Evolutionary conservation across 2,888 invertebrate species (phyloP).

Genomic region (Caenorhabditis sp.): DNA sequence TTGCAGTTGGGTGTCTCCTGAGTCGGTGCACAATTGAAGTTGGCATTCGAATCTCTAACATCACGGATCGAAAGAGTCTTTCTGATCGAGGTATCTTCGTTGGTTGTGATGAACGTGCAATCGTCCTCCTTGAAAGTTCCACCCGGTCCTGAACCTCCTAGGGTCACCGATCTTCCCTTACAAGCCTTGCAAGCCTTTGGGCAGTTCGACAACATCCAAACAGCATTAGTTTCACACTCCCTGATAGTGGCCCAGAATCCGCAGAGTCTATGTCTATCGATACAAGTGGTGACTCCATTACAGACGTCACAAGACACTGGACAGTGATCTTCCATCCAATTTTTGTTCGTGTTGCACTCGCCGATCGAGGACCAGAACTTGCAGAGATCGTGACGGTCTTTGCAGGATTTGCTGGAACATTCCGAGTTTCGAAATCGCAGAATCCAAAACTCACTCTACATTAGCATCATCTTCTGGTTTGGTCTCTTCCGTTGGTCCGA

Average conservation of each 20-base stretch:
- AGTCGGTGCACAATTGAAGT: conserved; percentile 81
- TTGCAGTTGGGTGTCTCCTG: conserved; percentile 77
- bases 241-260: conserved; percentile 81
- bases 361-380: conserved; percentile 83
- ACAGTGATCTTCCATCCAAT: conserved; percentile 83
- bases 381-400: conserved; percentile 82
- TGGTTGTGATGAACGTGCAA: conserved; percentile 82
- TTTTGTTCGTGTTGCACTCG: conserved; percentile 80
- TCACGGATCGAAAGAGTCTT: conserved; percentile 81
- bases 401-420: conserved; percentile 67
- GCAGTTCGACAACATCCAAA: conserved; percentile 83
- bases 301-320: conserved; percentile 81
- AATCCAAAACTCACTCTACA: conserved; percentile 21
- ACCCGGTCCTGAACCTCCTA: conserved; percentile 66
- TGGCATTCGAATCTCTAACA: conserved; percentile 79
- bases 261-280: conserved; percentile 81
- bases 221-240: conserved; percentile 82
- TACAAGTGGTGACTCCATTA: conserved; percentile 80
- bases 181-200: conserved; percentile 81
- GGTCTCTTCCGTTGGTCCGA: conserved; percentile 29
- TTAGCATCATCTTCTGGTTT: conserved; percentile 20
- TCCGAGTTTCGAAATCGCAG: background rate
- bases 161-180: conserved; percentile 77
- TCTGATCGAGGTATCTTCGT: conserved; percentile 78
- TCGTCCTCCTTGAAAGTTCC: conserved; percentile 79